Percentiles rank a stretch among this genome's conserved stretches.
Evolutionary conservation across 2,113 vertebrate species (phyloP).

Genomic region (Tenrec ecaudatus): DNA sequence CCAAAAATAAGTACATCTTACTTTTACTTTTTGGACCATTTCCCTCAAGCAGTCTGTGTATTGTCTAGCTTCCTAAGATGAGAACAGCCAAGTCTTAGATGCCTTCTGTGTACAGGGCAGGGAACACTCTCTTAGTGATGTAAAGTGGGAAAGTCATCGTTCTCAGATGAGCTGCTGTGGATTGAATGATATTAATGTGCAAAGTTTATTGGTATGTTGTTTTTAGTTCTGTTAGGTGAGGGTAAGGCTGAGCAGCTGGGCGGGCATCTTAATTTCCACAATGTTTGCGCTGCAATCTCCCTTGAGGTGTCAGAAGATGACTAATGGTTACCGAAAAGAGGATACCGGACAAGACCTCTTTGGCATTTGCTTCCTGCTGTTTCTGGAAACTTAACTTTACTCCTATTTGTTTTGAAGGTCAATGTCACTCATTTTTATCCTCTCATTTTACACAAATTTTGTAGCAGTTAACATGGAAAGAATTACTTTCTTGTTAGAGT

Average conservation of each 20-base stretch:
- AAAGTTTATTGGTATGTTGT: background rate
- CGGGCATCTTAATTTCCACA: background rate
- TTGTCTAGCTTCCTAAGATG: conserved; percentile 43
- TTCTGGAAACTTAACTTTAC: conserved; percentile 60
- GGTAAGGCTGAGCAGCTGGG: background rate
- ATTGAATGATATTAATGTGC: background rate
- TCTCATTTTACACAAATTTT: background rate
- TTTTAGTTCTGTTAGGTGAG: conserved; percentile 13
- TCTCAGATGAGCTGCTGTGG: background rate
- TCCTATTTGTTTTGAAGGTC: conserved; percentile 16
- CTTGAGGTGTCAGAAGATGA: conserved; percentile 63
- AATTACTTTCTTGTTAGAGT: background rate
- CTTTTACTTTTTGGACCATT: background rate
- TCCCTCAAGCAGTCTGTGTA: conserved; percentile 30
- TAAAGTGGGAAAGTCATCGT: background rate
- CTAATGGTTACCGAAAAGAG: conserved; percentile 62
- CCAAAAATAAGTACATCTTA: conserved; percentile 49
- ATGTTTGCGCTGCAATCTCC: conserved; percentile 58
- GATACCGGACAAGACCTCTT: conserved; percentile 46
- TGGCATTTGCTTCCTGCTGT: conserved; percentile 77
- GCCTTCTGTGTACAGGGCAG: background rate
- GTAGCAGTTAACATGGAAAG: background rate
- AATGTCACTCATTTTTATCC: background rate
- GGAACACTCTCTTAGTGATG: background rate
- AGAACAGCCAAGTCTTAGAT: background rate